Evolutionary conservation across 2,888 invertebrate species (phyloP), one percentile per base, ranked within the genome.

Genomic region (Strigamia maritima): DNA sequence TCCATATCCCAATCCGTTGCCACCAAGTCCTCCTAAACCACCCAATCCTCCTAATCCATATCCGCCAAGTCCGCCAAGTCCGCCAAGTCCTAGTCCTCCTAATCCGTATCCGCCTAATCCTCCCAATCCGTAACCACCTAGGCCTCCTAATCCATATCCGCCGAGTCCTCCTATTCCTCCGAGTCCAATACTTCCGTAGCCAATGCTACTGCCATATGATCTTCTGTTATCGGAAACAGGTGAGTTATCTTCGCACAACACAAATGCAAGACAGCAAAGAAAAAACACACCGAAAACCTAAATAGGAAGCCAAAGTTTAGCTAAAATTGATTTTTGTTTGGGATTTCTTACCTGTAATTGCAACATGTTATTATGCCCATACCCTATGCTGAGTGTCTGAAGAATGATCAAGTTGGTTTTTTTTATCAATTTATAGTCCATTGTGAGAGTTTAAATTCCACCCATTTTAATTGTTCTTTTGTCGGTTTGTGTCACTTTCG

Each of bases 391-490:
- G 60, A 24, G 24, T 65, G 60, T 24, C 24, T 65, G 19, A 65
- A 65, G 60, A 65, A 65, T 6, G n/a, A n/a, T 65, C 19, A 65
- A 65, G 16, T 49, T 22, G 19, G 6, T 12, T 12, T 65, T 4
- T 6, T 65, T 24, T 22, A 65, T 65, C 60, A 65, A 24, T 65
- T 22, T 65, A 65, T 65, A 65, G 22, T 65, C 19, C 60, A 65
- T 65, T 65, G 60, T 65, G 60, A 24, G 35, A 44, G 2, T n/a
- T 3, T 1, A 44, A n/a, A 44, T 44, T 16, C 14, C 44, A 19
- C 22, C 22, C 60, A 12, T 65, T 65, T 65, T 65, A 22, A 65
- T 65, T 65, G 60, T 65, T 65, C 60, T 65, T 65, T 65, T 65
- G 60, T 19, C 24, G 60, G 19, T 65, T 22, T 65, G 60, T 65